A percentile compares a stretch with the other conserved stretches of the same genome.
Evolutionary conservation across 2,888 invertebrate species (phyloP).

Genomic region (Nephrotoma appendiculata): DNA sequence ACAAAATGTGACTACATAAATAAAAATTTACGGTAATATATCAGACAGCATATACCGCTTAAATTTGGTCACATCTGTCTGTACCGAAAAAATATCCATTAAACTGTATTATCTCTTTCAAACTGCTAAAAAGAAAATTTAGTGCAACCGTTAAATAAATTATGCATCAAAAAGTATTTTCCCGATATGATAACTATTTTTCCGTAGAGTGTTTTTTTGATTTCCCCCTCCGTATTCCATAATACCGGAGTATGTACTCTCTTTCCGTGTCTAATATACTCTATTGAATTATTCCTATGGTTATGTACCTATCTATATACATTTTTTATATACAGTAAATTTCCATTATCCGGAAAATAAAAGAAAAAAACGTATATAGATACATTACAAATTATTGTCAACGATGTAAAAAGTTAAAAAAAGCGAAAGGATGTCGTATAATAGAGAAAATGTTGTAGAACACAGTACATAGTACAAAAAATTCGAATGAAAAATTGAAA

Average conservation of each 20-base stretch:
- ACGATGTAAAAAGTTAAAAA: background rate
- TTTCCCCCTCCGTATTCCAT: background rate
- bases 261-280: background rate
- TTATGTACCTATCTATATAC: background rate
- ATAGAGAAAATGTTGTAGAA: background rate
- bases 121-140: background rate
- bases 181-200: background rate
- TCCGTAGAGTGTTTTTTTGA: background rate
- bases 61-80: background rate
- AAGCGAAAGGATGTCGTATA: background rate
- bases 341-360: background rate
- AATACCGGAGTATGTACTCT: background rate
- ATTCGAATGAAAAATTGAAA: background rate
- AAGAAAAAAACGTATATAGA: background rate
- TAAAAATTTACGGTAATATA: background rate
- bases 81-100: background rate
- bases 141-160: background rate
- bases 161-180: background rate
- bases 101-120: background rate
- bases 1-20: background rate
- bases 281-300: background rate
- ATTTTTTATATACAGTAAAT: background rate
- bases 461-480: background rate
- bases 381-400: background rate
- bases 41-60: background rate